Evolutionary conservation across 2,888 invertebrate species (phyloP), one percentile per base, ranked within the genome.

Genomic region (Agonopterix arenella): DNA sequence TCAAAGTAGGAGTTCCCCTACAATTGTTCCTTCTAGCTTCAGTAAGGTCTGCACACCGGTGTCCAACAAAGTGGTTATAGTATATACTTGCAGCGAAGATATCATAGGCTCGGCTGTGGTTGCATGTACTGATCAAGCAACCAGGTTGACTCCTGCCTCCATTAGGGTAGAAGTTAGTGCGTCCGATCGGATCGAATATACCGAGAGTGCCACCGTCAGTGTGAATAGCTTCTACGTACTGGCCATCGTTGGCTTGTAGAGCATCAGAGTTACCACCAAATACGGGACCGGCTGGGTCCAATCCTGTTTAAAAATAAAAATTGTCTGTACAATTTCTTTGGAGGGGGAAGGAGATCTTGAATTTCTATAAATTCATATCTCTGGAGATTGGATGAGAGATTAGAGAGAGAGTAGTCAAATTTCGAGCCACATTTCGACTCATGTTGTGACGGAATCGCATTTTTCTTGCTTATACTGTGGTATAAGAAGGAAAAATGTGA

Each of bases 151-250:
- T 55, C 11, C 45, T 58, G 10, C 91, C 90, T 45, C 81, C 77
- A 59, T 91, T 91, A 4, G 90, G 89, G 80, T 86, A 91, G 65
- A 90, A 91, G 64, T 91, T 90, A 1, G 69, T 89, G 54, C 89
- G 76, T 0, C 83, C 90, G 36, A 40, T n/a, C 1, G 10, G 90
- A 68, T 1, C 76, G 62, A 4, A 70, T 66, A 70, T 61, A 85
- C 68, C 59, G 89, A 11, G 10, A 71, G 43, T 68, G 62, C 63
- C 60, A 10, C 85, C 66, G 7, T 70, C 85, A 51, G 90, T 88
- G 44, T 70, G 69, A 10, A 70, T 69, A 43, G 53, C 63, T 48
- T 70, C 70, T 0, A 69, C 69, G 48, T 70, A 69, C 0, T 57
- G 42, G 8, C 57, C 70, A 8, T 90, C 90, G 10, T 82, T 48